Evolutionary conservation across 2,888 invertebrate species (phyloP).

Genomic region (Brachypalpus laphriformis): DNA sequence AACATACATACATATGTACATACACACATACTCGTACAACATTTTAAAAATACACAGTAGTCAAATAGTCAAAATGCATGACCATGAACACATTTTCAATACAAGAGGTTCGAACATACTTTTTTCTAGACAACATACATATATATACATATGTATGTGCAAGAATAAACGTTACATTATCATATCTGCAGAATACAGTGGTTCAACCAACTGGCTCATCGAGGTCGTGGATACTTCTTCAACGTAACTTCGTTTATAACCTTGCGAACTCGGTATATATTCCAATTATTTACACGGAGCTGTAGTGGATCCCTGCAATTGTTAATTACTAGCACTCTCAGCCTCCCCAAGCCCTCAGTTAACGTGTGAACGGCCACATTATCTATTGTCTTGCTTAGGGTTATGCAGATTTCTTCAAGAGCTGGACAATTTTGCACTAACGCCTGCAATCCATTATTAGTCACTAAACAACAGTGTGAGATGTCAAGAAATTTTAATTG

Average conservation of each 20-base stretch:
- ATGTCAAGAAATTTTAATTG: constrained; percentile 46
- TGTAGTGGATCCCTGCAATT: constrained; percentile 18
- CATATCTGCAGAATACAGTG: neutral
- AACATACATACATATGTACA: neutral
- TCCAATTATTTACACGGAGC: neutral
- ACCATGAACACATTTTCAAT: too few species aligned
- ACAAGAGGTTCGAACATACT: too few species aligned
- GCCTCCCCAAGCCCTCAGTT: constrained; percentile 75
- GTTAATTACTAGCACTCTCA: constrained; percentile 53
- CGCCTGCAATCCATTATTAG: constrained; percentile 75
- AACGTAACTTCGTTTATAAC: constrained; percentile 17
- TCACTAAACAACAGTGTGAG: constrained; percentile 75
- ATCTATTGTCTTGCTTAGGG: constrained; percentile 76
- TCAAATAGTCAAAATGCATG: too few species aligned
- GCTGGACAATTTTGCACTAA: constrained; percentile 77
- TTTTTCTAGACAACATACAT: too few species aligned
- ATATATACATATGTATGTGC: neutral
- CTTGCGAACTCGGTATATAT: neutral
- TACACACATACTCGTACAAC: too few species aligned
- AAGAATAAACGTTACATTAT: neutral
- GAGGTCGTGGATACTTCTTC: neutral
- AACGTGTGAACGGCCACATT: constrained; percentile 75
- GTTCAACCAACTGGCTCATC: neutral
- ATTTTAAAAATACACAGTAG: too few species aligned
- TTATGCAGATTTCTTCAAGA: constrained; percentile 77